phyloP scores from a whole-genome alignment of 2,888 invertebrate species.

The Cantharis flavilabris region DNA sequence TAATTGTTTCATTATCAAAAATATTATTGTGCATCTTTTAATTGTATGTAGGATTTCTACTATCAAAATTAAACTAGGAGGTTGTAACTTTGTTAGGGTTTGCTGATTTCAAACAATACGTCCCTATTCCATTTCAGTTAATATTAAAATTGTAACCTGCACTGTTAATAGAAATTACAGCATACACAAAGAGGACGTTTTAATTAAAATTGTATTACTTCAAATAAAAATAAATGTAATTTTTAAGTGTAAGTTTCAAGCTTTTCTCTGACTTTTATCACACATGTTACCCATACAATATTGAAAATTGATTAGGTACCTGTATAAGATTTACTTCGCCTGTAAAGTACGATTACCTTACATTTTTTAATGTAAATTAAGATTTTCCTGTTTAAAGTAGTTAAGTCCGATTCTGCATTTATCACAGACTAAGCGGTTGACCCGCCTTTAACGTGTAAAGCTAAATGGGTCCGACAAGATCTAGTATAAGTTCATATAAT shows the following conservation, averaged over 20 bases:
- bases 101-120: not conserved
- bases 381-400: not conserved
- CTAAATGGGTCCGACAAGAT: constrained; percentile 51
- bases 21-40: not conserved
- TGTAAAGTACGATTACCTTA: not conserved
- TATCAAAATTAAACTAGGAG: not conserved
- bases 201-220: not conserved
- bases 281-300: not conserved
- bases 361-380: constrained; percentile 5
- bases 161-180: not conserved
- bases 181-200: not conserved
- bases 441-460: constrained; percentile 52
- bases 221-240: not conserved
- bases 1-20: not conserved
- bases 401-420: constrained; percentile 28
- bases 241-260: not conserved
- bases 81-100: not conserved
- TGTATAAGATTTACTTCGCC: not conserved
- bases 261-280: not conserved
- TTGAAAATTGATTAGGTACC: not conserved
- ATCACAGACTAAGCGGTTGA: constrained; percentile 42
- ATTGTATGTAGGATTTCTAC: not conserved
- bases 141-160: not conserved
- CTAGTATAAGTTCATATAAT: constrained; percentile 50
- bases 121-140: not conserved